Conservation (phyloP, 2,888 invertebrate species). For the Trisateles emortualis region DNA sequence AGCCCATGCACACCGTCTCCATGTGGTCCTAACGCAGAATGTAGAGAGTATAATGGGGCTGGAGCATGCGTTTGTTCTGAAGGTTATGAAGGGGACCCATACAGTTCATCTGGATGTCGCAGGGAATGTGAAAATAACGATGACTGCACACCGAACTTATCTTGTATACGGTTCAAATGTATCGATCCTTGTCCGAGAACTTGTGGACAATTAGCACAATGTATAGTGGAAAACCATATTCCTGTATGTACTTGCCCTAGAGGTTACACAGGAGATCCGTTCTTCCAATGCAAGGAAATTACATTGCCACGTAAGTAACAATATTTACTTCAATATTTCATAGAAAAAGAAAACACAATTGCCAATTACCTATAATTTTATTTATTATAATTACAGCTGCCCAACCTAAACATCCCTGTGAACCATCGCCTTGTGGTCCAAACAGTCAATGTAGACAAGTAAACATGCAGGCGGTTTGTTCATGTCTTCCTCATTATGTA, state of each 20-base stretch:
- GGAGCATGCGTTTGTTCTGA: constrained; percentile 94
- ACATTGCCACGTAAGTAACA: constrained; percentile 67
- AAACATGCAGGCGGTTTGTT: constrained; percentile 94
- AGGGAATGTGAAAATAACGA: constrained; percentile 93
- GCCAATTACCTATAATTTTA: neutral
- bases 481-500: constrained; percentile 92
- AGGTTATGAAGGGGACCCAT: constrained; percentile 94
- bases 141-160: constrained; percentile 90
- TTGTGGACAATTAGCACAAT: constrained; percentile 93
- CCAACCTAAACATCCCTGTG: constrained; percentile 89
- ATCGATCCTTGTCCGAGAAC: constrained; percentile 94
- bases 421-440: constrained; percentile 95
- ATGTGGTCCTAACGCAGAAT: constrained; percentile 95
- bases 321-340: neutral
- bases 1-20: constrained; percentile 94
- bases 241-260: constrained; percentile 92
- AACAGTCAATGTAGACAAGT: constrained; percentile 94
- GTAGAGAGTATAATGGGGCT: constrained; percentile 93
- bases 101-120: constrained; percentile 90
- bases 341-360: neutral
- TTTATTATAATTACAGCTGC: constrained; percentile 65
- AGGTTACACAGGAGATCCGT: constrained; percentile 94
- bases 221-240: constrained; percentile 92
- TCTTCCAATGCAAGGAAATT: constrained; percentile 90
- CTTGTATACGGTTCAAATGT: constrained; percentile 94